Evolutionary conservation across 2,888 invertebrate species (phyloP).

Genomic region (Limenitis camilla): DNA sequence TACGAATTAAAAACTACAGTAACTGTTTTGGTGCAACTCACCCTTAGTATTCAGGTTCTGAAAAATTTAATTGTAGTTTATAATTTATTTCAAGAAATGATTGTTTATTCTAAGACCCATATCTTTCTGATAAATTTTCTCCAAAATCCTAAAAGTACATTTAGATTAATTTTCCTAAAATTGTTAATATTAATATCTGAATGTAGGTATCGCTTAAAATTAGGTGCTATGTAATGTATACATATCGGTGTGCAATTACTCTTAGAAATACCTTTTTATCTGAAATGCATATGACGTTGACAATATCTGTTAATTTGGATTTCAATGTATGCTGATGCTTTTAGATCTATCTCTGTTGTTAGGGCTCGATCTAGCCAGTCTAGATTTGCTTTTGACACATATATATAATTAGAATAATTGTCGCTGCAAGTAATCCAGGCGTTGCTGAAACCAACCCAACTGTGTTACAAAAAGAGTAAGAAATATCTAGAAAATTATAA

Average conservation of each 20-base stretch:
- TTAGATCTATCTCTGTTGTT: conserved; percentile 17
- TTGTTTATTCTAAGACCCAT: too few species aligned
- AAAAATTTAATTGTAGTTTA: too few species aligned
- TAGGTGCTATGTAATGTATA: conserved; percentile 69
- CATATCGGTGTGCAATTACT: conserved; percentile 56
- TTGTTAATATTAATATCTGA: conserved; percentile 5
- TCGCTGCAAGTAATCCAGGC: too few species aligned
- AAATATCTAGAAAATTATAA: too few species aligned
- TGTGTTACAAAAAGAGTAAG: too few species aligned
- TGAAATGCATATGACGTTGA: conserved; percentile 64
- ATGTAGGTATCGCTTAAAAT: conserved; percentile 58
- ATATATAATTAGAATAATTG: too few species aligned
- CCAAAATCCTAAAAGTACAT: neutral
- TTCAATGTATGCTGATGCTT: conserved; percentile 17
- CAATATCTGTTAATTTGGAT: conserved; percentile 47
- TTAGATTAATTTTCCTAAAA: neutral
- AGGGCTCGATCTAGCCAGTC: neutral
- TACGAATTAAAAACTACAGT: too few species aligned
- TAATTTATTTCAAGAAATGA: too few species aligned
- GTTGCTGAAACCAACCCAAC: too few species aligned
- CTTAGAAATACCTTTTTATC: conserved; percentile 43
- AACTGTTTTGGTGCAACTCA: too few species aligned
- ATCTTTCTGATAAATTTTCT: too few species aligned
- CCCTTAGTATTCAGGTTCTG: too few species aligned
- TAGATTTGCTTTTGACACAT: neutral